Evolutionary conservation across 2,113 vertebrate species (phyloP).

Genomic region (Rhynchopsitta pachyrhyncha): DNA sequence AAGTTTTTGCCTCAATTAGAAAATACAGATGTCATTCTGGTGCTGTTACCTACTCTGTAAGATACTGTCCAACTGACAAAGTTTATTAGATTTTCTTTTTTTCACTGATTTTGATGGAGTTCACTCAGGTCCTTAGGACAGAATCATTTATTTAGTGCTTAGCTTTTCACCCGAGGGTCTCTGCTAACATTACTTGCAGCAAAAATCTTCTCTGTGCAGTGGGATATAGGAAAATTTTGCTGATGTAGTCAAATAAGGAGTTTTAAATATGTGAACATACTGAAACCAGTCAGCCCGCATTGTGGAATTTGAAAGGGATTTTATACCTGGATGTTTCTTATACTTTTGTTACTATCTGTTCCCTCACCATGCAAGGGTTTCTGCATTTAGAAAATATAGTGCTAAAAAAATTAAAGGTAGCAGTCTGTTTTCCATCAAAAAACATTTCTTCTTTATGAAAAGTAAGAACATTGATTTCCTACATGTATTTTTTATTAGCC

Average conservation of each 20-base stretch:
- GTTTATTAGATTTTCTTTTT: background rate
- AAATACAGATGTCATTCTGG: background rate
- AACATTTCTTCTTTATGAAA: background rate
- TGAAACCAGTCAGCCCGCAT: background rate
- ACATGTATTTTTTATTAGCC: background rate
- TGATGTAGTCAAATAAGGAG: background rate
- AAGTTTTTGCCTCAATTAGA: background rate
- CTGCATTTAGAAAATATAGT: background rate
- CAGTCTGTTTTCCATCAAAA: background rate
- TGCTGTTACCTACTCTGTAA: background rate
- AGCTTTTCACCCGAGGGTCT: background rate
- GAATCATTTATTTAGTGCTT: background rate
- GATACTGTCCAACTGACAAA: background rate
- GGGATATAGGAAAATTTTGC: background rate
- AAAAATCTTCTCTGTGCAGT: background rate
- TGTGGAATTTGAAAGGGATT: background rate
- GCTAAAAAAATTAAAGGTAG: background rate
- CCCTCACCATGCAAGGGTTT: background rate
- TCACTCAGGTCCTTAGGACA: background rate
- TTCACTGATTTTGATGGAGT: background rate
- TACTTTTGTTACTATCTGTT: background rate
- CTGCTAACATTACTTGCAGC: background rate
- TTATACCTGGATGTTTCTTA: background rate
- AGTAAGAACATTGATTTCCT: background rate
- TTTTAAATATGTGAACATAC: background rate